A percentile compares a stretch with the other conserved stretches of the same genome.
Evolutionary conservation across 2,113 vertebrate species (phyloP).

Genomic region (Otus sunia): DNA sequence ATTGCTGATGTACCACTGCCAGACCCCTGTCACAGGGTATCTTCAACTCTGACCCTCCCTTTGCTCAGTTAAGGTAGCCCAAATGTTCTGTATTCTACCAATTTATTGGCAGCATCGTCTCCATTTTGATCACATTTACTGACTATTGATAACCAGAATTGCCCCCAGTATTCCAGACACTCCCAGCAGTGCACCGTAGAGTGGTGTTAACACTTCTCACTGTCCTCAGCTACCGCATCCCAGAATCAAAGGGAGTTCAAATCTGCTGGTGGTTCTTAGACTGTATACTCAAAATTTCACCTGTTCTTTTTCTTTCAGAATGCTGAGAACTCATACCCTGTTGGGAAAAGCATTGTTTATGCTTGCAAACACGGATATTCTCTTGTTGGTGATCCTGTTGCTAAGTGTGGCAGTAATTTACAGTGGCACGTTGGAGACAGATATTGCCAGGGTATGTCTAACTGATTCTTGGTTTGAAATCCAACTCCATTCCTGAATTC

Average conservation of each 20-base stretch:
- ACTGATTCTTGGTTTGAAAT: neutral
- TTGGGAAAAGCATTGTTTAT: constrained; percentile 83
- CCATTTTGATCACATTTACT: neutral
- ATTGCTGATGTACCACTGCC: neutral
- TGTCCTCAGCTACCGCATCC: neutral
- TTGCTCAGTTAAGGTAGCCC: neutral
- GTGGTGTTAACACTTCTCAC: neutral
- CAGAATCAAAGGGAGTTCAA: neutral
- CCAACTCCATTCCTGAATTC: neutral
- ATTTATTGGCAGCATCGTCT: neutral
- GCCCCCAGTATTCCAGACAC: neutral
- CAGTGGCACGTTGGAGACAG: constrained; percentile 75
- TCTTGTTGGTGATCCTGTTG: constrained; percentile 77
- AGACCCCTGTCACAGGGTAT: neutral
- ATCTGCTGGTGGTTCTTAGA: neutral
- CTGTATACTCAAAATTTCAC: neutral
- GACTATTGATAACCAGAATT: neutral
- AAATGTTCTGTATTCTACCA: neutral
- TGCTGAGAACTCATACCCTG: constrained; percentile 68
- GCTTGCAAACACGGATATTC: constrained; percentile 79
- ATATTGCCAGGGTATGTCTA: constrained; percentile 83
- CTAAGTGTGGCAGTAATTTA: constrained; percentile 78
- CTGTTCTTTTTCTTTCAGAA: constrained; percentile 58
- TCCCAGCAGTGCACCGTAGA: neutral
- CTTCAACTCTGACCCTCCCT: neutral